A percentile compares a stretch with the other conserved stretches of the same genome.
These are phyloP conservation scores for Cyanistes caeruleus DNA, from an alignment of 2,113 vertebrate genomes.

Conservation along the genomic window DNA sequence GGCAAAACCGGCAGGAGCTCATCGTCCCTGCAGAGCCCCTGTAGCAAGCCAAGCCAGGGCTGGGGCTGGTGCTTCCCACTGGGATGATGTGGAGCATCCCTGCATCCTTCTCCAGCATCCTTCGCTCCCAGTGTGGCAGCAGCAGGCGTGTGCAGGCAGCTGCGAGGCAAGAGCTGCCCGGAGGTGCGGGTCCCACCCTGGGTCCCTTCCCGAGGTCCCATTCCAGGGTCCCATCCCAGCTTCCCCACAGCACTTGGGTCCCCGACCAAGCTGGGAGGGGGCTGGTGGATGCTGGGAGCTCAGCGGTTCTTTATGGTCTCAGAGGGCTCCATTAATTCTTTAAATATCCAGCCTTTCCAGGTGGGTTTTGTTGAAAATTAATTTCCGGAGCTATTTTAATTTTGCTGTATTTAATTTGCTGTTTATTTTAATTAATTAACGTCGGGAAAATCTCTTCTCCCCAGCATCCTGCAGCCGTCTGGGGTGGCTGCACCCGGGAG, in stretches of 20 bases:
- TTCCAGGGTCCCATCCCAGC: neutral
- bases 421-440: constrained; percentile 86
- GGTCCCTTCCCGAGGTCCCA: neutral
- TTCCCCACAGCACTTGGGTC: neutral
- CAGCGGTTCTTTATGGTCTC: constrained; percentile 30
- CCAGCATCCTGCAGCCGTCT: constrained; percentile 67
- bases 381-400: constrained; percentile 86
- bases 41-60: neutral
- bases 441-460: constrained; percentile 73
- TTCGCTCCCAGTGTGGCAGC: neutral
- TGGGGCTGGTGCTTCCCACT: neutral
- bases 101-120: neutral
- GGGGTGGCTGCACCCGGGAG: constrained; percentile 45
- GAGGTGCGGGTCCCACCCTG: neutral
- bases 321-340: constrained; percentile 69
- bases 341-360: constrained; percentile 79
- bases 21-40: neutral
- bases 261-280: neutral
- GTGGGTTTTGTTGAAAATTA: constrained; percentile 80
- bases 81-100: neutral
- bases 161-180: neutral
- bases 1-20: neutral
- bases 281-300: constrained; percentile 28
- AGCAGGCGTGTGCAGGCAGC: neutral
- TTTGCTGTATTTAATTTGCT: constrained; percentile 86